Percentiles rank a stretch among this genome's conserved stretches.
Conservation (phyloP, 2,113 vertebrate genomes). For the Oncorhynchus keta region DNA sequence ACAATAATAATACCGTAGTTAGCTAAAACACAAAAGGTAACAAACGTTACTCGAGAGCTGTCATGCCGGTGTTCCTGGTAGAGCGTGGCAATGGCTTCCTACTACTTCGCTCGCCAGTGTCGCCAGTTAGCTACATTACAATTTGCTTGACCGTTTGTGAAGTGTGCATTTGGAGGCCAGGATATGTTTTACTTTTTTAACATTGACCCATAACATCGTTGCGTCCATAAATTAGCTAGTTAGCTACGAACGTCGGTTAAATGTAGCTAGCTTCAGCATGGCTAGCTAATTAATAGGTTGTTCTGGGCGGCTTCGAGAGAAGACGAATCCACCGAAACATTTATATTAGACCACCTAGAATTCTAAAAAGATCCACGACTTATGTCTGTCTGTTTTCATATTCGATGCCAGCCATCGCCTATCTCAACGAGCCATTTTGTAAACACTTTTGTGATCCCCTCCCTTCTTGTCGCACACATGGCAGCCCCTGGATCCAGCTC, state of each 20-base stretch:
- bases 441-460: conserved; percentile 52
- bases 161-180: too few relatives aligned
- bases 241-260: conserved; percentile 26
- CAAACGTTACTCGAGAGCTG: too few relatives aligned
- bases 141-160: too few relatives aligned
- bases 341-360: background rate
- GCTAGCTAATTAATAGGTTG: conserved; percentile 18
- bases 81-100: conserved; percentile 27
- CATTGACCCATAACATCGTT: too few relatives aligned
- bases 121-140: too few relatives aligned
- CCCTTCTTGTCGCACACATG: conserved; percentile 78
- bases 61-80: conserved; percentile 40
- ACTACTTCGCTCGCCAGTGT: too few relatives aligned
- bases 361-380: background rate
- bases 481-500: conserved; percentile 71
- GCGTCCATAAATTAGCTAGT: conserved; percentile 18
- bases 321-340: background rate
- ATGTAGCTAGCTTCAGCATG: background rate
- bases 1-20: too few relatives aligned
- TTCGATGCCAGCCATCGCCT: background rate
- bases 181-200: too few relatives aligned
- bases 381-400: background rate
- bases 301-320: conserved; percentile 3
- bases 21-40: too few relatives aligned
- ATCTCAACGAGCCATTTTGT: conserved; percentile 10